Evolutionary conservation across 1,140 invertebrate genomes (phyloP), one percentile per base, ranked within the genome.

Genomic region (Temnothorax curvispinosus): DNA sequence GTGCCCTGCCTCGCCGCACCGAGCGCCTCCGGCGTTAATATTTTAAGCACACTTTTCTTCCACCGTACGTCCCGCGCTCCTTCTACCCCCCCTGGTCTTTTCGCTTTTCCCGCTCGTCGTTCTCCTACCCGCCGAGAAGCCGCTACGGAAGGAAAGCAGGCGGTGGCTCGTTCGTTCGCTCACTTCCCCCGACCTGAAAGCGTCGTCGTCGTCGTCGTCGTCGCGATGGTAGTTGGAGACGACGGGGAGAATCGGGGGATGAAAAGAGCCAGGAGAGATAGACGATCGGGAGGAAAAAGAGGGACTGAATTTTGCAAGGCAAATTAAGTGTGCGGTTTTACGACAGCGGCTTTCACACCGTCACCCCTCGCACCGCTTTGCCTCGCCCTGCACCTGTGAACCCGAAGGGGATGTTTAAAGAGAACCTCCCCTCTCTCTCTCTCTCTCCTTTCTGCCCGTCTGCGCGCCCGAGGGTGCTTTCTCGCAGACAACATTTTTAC

Each of bases 21-120:
- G 47, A 93, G 92, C 92, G 94, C 95, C 95, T 92, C 86, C 87
- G 93, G 94, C 94, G 94, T 95, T 95, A 95, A 95, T 95, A 95
- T 95, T 95, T 95, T 95, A 95, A 95, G 94, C 94, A 95, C 94
- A 95, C 94, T 95, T 95, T 95, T 94, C 93, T 94, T 94, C 93
- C 89, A 77, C 76, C 86, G 62, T 72, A 38, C 76, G 13, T 88
- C 87, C 69, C 52, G 32, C 52, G 81, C 86, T 75, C 1, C 27
- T 75, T 21, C 67, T 35, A 54, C 58, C 35, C 60, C 41, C 75
- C 58, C 65, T 74, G 58, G 52, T 86, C 87, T 89, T 88, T 91
- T 81, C 54, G 21, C 56, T 76, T 71, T 81, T 65, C 87, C 67
- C 82, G 47, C 52, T 75, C 75, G 38, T 74, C 65, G 71, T 54